phyloP scores from a whole-genome alignment of 2,113 vertebrate genomes.

The western clawed frog (Xenopus tropicalis) region DNA sequence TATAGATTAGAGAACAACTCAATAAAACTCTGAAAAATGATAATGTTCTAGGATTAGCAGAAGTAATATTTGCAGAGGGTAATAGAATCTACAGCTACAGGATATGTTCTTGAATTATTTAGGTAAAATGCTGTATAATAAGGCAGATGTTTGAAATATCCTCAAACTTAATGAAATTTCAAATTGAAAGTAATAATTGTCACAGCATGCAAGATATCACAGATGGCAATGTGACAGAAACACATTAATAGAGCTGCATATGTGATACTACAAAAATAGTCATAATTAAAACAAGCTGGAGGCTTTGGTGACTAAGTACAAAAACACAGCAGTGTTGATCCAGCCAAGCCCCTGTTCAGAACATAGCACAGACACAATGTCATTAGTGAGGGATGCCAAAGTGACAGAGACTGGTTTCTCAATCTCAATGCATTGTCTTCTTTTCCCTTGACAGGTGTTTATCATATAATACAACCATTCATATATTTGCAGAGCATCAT shows the following conservation, averaged over 20 bases:
- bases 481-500: too few species aligned
- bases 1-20: too few species aligned
- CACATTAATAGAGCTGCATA: conserved; percentile 22
- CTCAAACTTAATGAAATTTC: conserved; percentile 7
- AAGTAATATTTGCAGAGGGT: background rate
- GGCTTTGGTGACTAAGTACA: conserved; percentile 15
- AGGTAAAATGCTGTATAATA: conserved; percentile 4
- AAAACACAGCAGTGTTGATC: conserved; percentile 7
- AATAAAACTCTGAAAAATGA: too few species aligned
- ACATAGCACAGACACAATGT: conserved; percentile 4
- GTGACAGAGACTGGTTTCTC: background rate
- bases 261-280: conserved; percentile 38
- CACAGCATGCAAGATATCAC: conserved; percentile 15
- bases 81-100: background rate
- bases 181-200: conserved; percentile 14
- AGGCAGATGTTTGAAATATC: conserved; percentile 18
- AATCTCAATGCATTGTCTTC: background rate
- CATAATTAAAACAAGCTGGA: conserved; percentile 14
- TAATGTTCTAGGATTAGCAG: background rate
- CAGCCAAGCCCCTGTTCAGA: background rate
- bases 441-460: conserved; percentile 13
- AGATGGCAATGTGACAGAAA: conserved; percentile 19
- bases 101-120: conserved; percentile 10
- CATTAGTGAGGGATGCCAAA: background rate
- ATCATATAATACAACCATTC: background rate